A percentile compares a stretch with the other conserved stretches of the same genome.
Evolutionary conservation across 2,888 invertebrate species (phyloP).

Genomic region (Stenichneumon culpator): DNA sequence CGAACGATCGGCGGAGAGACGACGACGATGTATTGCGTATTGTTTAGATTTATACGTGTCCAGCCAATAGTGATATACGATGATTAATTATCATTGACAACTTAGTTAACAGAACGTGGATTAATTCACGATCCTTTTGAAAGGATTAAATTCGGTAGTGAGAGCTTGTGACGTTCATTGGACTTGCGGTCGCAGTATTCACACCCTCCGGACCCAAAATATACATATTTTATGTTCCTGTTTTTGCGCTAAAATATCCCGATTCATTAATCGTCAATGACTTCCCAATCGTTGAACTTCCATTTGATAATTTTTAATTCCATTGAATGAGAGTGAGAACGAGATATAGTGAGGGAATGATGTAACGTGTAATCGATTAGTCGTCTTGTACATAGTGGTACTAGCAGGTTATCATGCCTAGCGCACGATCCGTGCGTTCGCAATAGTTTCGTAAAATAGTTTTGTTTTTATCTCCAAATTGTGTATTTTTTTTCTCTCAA

Average conservation of each 20-base stretch:
- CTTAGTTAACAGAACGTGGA: constrained; percentile 45
- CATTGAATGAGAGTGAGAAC: constrained; percentile 45
- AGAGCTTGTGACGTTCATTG: constrained; percentile 56
- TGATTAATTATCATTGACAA: constrained; percentile 49
- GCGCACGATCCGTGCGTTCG: not conserved
- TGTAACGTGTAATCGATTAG: constrained; percentile 57
- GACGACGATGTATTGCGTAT: constrained; percentile 71
- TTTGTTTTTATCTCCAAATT: too few species aligned
- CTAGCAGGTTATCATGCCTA: constrained; percentile 51
- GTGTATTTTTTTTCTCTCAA: too few species aligned
- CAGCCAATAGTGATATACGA: constrained; percentile 59
- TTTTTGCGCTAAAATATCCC: constrained; percentile 41
- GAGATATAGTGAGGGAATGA: constrained; percentile 39
- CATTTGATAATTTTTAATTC: constrained; percentile 67
- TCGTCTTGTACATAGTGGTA: constrained; percentile 69
- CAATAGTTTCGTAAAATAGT: too few species aligned
- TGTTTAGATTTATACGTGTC: constrained; percentile 72
- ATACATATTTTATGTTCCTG: constrained; percentile 51
- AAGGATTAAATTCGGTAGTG: constrained; percentile 53
- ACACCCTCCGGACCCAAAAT: constrained; percentile 13
- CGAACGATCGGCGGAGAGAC: constrained; percentile 61
- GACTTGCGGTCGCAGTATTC: constrained; percentile 8
- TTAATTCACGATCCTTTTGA: constrained; percentile 54
- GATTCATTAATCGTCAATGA: constrained; percentile 44
- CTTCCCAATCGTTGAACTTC: constrained; percentile 66